These are phyloP conservation scores for Heterodera schachtii DNA, from an alignment of 1,140 invertebrate genomes.

Conservation along the genomic window DNA sequence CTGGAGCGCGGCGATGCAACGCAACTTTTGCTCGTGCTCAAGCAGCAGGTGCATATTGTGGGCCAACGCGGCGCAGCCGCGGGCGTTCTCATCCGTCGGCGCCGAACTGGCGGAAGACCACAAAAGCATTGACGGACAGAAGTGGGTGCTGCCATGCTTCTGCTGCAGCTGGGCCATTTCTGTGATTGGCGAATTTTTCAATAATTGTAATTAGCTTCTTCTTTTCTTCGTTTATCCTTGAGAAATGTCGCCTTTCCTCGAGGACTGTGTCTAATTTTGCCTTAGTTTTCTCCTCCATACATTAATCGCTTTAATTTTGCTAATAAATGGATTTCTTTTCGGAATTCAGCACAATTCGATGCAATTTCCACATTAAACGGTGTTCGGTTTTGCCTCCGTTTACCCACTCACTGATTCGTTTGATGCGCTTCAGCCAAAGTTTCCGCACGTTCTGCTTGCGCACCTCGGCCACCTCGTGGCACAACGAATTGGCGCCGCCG, in stretches of 20 bases:
- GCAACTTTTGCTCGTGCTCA: constrained; percentile 11
- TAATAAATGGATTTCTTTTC: too few species aligned
- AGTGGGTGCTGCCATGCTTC: background rate
- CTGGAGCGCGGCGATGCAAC: constrained; percentile 17
- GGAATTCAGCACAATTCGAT: too few species aligned
- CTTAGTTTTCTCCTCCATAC: too few species aligned
- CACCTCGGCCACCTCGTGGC: background rate
- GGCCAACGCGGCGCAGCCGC: background rate
- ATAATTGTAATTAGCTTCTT: too few species aligned
- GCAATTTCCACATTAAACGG: too few species aligned
- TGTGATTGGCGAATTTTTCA: background rate
- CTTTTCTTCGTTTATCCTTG: too few species aligned
- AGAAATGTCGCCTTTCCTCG: too few species aligned
- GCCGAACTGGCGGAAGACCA: background rate
- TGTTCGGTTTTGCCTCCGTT: background rate
- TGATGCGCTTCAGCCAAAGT: constrained; percentile 25
- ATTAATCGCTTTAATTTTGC: too few species aligned
- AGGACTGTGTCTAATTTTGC: too few species aligned
- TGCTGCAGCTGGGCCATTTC: constrained; percentile 12
- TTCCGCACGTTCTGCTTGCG: constrained; percentile 9
- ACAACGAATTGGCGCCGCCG: background rate
- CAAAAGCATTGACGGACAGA: background rate
- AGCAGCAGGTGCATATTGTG: constrained; percentile 12
- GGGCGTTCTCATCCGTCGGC: background rate
- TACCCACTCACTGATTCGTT: constrained; percentile 17